These are phyloP conservation scores for Cataglyphis altisquamis DNA, from an alignment of 2,888 invertebrate genomes.

Conservation along the genomic window DNA sequence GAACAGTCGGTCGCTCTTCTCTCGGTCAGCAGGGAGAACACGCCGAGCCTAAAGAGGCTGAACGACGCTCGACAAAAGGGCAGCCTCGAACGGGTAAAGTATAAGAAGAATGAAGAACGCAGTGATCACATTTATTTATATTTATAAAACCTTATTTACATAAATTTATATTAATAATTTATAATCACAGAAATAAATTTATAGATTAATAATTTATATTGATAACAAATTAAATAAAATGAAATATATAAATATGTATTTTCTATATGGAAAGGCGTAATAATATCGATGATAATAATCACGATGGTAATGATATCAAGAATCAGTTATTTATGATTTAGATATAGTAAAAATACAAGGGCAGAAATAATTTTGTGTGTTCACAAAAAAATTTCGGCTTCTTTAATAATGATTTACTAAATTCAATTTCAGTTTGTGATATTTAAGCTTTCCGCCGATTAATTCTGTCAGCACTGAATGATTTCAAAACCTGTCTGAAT, in stretches of 20 bases:
- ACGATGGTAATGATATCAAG: not conserved
- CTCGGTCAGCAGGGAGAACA: slow-evolving; percentile 87
- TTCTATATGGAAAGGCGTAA: not conserved
- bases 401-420: not conserved
- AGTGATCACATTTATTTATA: not conserved
- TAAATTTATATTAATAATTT: not conserved
- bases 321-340: not conserved
- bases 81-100: slow-evolving; percentile 68
- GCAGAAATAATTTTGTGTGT: not conserved
- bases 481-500: slow-evolving; percentile 20
- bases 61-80: slow-evolving; percentile 81
- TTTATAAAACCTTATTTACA: not conserved
- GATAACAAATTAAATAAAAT: not conserved
- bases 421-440: not conserved
- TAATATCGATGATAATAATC: not conserved
- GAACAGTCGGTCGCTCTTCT: slow-evolving; percentile 76
- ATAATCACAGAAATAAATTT: not conserved
- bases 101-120: not conserved
- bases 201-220: not conserved
- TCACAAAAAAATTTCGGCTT: not conserved
- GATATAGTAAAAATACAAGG: not conserved
- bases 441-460: not conserved
- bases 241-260: not conserved
- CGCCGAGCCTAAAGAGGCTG: slow-evolving; percentile 88
- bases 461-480: not conserved